Evolutionary conservation across 2,113 vertebrate genomes (phyloP), one percentile per base, ranked within the genome.

Genomic region (Salvelinus namaycush): DNA sequence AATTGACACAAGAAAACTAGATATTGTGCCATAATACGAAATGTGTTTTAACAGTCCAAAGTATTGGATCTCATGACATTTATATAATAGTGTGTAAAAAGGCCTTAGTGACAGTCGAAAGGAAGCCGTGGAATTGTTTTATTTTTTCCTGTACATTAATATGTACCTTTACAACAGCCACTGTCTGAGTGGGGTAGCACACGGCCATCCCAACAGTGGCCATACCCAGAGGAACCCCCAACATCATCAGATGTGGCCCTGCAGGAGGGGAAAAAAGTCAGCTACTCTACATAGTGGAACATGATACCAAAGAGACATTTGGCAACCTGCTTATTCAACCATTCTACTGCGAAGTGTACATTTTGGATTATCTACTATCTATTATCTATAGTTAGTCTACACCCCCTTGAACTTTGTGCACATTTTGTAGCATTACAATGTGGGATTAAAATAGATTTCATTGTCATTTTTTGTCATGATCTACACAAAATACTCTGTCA

Each of bases 191-290:
- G 27, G 95, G 95, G 79, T 95, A 96, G 77, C 95, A 96, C 74
- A 95, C 80, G 44, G 93, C 86, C 72, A 92, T 79, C 72, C 94
- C 94, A 74, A 92, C 80, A 68, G 94, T 2, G 11, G 89, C 81
- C 77, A 96, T 76, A 70, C 93, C 93, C 79, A 94, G 1, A 0
- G 94, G 90, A 81, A 95, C 92, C 65, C 57, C 81, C 68, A 94
- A 85, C 84, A 91, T 95, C 93, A 94, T 95, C 77, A 95, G 85
- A 48, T 87, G 91, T 72, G 95, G 93, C 77, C 86, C 95, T 96
- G 84, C n/a, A 31, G 22, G 29, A 26, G 4, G 6, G 3, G 18
- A 5, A 18, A 66, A 16, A 67, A 54, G 13, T 54, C 1, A 18
- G n/a, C 29, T 48, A 4, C 13, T 54, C 4, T 54, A 54, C 51